Base-by-base conservation (phyloP, 2,888 invertebrate genomes). In the Agriopis marginaria region DNA sequence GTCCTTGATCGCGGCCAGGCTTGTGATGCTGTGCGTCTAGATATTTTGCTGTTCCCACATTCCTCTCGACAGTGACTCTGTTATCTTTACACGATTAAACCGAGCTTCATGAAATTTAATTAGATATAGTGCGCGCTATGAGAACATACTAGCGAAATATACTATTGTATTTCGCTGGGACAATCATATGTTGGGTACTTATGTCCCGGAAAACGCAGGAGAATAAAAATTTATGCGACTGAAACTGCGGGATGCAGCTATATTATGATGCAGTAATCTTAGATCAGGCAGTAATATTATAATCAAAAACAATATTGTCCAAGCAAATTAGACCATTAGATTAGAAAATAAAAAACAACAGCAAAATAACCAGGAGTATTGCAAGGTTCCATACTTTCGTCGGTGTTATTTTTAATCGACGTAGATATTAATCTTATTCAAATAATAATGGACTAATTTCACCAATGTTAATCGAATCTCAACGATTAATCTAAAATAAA, bases 401-500 rank as follows among this genome's bases (percentile, higher is more conserved):
- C 64, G 55, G 68, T 51, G 45, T 65, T 64, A 66, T 50, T 55
- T 53, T 32, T 32, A 32, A 63, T 53, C 47, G 47, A 39, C 7
- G 14, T 32, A 14, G 66, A 66, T 66, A 63, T 64, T 47, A 56
- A 63, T 66, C 66, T 45, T 51, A 12, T 45, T 11, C 64, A 58
- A 71, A 69, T 58, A 69, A 68, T 71, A 60, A 60, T 62, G 14
- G 61, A 70, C 65, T 60, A 69, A 70, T 72, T 70, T 63, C 53
- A 44, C 51, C 62, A 66, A 39, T 40, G 59, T 66, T 72, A 59
- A 76, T 76, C 71, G 71, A 56, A 71, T 66, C 63, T 70, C 64
- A 59, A 66, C 63, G 61, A 72, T 68, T 67, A 72, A 71, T 71
- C 72, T 72, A 42, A 70, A 68, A 73, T 59, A 60, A 68, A 66